Evolutionary conservation across 2,797 vertebrate species (phyloP), one percentile per base, ranked within the genome.

Genomic region (Rhabdomys pumilio): DNA sequence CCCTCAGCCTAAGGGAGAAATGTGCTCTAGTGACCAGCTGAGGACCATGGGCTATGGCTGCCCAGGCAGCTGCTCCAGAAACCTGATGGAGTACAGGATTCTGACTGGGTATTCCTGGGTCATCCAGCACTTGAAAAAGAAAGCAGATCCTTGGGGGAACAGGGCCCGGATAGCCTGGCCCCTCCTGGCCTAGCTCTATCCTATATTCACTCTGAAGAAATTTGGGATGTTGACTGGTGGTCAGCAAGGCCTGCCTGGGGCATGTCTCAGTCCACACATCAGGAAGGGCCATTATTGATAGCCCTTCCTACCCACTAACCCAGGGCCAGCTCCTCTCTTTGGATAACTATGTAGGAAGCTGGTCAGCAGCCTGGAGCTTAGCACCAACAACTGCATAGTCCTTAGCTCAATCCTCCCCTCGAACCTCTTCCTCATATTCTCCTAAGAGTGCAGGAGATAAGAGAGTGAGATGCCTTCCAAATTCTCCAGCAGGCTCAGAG

Each of bases 1-100:
- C 76, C 96, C 91, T 99, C 98, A 26, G 98, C 98, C 99, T 99
- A 98, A 10, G 92, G 75, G 69, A 76, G 77, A 85, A 14, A 20
- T 0, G 1, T 0, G 41, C 1, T 59, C n/a, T 47, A 10, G 31
- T 24, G 29, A 15, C 31, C 12, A 0, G 19, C 14, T 0, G 61
- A 31, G 77, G 53, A 12, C 29, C 0, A 0, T 0, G 4, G 22
- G 31, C 22, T 0, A 0, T 17, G 50, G 77, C 29, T 3, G 17
- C 55, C 14, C 24, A 44, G 38, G n/a, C 50, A 34, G 1, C 34
- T 41, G 75, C 29, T 57, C 8, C 3, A 3, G 67, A 44, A 15
- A 44, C 29, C 91, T 6, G 9, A 4, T 38, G 50, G 19, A 4
- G 38, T 7, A 10, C 1, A 0, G 1, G 9, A 65, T 22, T 75